Evolutionary conservation across 2,797 vertebrate species (phyloP), one percentile per base, ranked within the genome.

Genomic region (Acrossocheilus wenchowensis): DNA sequence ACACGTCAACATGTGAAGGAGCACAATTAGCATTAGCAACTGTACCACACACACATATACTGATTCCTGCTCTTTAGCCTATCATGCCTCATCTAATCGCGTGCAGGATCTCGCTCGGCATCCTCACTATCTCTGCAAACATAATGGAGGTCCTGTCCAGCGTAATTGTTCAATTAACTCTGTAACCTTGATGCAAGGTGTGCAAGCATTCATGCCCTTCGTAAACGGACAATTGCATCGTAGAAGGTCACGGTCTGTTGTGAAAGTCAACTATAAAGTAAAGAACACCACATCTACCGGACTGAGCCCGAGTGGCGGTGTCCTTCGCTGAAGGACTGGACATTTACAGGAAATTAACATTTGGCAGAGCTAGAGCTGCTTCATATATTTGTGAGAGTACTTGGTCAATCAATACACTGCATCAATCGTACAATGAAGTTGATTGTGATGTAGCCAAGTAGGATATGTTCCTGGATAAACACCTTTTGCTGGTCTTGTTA

Each of bases 81-180:
- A 94, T 95, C 94, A 93, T 90, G 86, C 91, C 92, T 92, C 90
- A 95, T 95, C 95, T 95, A 93, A 95, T 96, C 95, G 92, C 62
- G 78, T 90, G 83, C 88, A 90, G 89, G 90, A 94, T 95, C 95
- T 92, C 92, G 93, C 90, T 92, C 91, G 92, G 91, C 79, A 57
- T 81, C 83, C 71, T 91, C 79, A 30, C 92, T 94, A 94, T 95
- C 94, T 91, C 90, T 90, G 89, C 90, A 93, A 91, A 90, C 90
- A 88, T 95, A 94, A 95, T 95, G 93, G 94, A 94, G 91, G 92
- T 92, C 92, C 93, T 93, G 92, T 94, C 93, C 91, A 92, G 90
- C 91, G 91, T 95, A 95, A 95, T 95, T 94, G 94, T 95, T 95
- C 95, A 95, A 95, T 96, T 95, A 95, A 94, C 94, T 92, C 93